These are phyloP conservation scores for Poecilia velifera DNA, from an alignment of 2,797 vertebrate genomes.

Conservation along the genomic window DNA sequence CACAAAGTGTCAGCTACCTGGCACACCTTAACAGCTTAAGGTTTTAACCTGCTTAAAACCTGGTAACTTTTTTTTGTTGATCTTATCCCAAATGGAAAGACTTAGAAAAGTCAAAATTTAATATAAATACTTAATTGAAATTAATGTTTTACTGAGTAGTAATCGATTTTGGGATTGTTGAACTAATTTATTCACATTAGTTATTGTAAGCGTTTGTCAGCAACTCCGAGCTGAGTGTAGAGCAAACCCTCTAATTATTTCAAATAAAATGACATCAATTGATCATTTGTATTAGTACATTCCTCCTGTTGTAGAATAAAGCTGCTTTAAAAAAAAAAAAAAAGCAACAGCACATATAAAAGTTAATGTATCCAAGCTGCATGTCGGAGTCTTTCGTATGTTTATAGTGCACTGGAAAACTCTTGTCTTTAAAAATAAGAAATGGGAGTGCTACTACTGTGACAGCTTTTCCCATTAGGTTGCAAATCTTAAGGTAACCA, in stretches of 20 bases:
- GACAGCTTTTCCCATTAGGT: slow-evolving; percentile 2
- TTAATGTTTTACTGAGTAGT: not conserved
- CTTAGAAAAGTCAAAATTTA: not conserved
- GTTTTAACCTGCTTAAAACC: too few species aligned
- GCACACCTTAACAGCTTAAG: too few species aligned
- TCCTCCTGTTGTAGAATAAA: not conserved
- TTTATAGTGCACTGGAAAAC: not conserved
- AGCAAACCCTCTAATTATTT: not conserved
- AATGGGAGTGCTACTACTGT: not conserved
- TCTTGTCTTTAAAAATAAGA: not conserved
- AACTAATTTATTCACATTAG: not conserved
- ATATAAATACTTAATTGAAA: not conserved
- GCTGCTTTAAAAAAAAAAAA: not conserved
- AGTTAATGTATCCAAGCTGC: not conserved
- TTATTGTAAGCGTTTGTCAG: not conserved
- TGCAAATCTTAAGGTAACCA: not conserved
- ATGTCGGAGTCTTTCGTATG: not conserved
- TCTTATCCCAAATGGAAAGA: not conserved
- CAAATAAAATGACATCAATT: not conserved
- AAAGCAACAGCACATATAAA: not conserved
- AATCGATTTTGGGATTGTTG: not conserved
- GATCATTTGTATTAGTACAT: not conserved
- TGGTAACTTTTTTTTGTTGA: too few species aligned
- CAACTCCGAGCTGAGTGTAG: slow-evolving; percentile 1
- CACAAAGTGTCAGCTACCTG: too few species aligned